Evolutionary conservation across 2,888 invertebrate genomes (phyloP), one percentile per base, ranked within the genome.

Genomic region (Spilarctia lutea): DNA sequence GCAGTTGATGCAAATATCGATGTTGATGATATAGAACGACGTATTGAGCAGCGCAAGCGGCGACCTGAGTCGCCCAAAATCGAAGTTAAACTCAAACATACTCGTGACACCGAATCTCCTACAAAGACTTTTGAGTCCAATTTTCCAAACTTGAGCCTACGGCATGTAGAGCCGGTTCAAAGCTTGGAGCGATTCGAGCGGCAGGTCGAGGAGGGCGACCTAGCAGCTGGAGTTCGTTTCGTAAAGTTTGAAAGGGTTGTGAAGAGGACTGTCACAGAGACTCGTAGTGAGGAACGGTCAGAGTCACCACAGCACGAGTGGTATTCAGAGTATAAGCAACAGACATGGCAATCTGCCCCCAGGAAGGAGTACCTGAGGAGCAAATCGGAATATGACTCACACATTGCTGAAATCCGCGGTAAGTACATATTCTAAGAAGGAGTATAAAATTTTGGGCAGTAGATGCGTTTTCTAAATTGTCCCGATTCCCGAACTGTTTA

Each of bases 371-470:
- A 97, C 87, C 96, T 97, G 81, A 96, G 98, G 90, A 98, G 97
- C 94, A 97, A 97, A 91, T 97, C 97, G 87, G 98, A 98, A 93
- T 98, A 98, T 94, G 98, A 98, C 93, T 97, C 97, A 74, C 98
- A 98, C 94, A 98, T 98, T 91, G 97, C 97, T 86, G 97, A 97
- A 94, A 98, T 98, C 90, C 97, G 97, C 98, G 98, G 98, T 98
- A 97, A 96, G 91, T 89, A 35, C 63, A n/a, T 18, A 63, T 16
- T 48, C 24, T 33, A 2, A 35, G n/a, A 60, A 18, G 11, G n/a
- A 30, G 35, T 35, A 68, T 33, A 16, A 3, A 48, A 0, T 48
- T 8, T 35, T 35, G 35, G 4, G 35, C 35, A 20, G 18, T 48
- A 48, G 10, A 33, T 27, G 27, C 48, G 11, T 33, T 69, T 33